Base-by-base conservation (phyloP, 2,113 vertebrate genomes). In the Heloderma charlesbogerti region DNA sequence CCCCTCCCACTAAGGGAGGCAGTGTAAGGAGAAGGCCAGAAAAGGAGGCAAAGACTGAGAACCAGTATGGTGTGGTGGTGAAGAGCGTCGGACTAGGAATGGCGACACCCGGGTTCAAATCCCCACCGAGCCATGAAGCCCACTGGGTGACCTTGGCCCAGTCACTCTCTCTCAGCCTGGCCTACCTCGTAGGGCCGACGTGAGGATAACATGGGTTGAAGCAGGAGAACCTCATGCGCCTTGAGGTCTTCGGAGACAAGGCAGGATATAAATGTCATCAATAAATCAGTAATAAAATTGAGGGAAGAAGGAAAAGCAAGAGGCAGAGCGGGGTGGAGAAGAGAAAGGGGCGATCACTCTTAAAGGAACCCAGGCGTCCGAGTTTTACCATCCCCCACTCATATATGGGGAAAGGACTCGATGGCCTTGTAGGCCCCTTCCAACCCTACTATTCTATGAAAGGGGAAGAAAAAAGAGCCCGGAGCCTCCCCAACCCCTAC, bases 171-270 rank as follows among this genome's bases (percentile, higher is more conserved):
- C 34, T 12, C n/a, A 31, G 37, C 74, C 48, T n/a, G 43, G 34
- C 84, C 84, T 51, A 86, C 84, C 67, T 86, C 85, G 34, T 20
- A 86, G 85, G 69, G 69, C 20, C 57, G 45, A 57, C n/a, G 40
- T 71, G 66, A 22, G 31, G 45, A 27, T 29, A 48, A 72, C n/a
- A 6, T 9, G 48, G 67, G 16, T 51, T 18, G 45, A 54, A 31
- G 4, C 1, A 4, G 9, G 15, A 40, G 45, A 13, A 29, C 18
- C 43, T 34, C 29, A 45, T 7, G n/a, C 2, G 16, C n/a, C 51
- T 63, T 31, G 83, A 27, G 57, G 4, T 12, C 57, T 34, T 57
- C 18, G 12, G 34, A 71, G 69, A 45, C 8, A 74, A 27, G 18
- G 34, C 20, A 74, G 27, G 86, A 20, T 40, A 20, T 54, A 4